Evolutionary conservation across 2,888 invertebrate genomes (phyloP).

Genomic region (Cyclophora albipunctata): DNA sequence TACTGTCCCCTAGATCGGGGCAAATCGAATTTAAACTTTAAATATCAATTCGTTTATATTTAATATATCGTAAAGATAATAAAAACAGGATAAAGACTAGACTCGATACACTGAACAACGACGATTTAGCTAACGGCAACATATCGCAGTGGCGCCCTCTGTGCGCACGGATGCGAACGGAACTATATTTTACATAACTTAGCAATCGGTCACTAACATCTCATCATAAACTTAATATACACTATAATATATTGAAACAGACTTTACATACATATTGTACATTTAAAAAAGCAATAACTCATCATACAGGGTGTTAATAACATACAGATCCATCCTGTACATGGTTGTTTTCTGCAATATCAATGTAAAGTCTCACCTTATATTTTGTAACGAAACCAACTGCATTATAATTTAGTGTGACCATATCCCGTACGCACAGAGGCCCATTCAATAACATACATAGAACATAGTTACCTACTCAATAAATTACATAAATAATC

Average conservation of each 20-base stretch:
- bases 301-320: too few species aligned
- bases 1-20: slow-evolving; percentile 48
- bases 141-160: slow-evolving; percentile 42
- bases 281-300: too few species aligned
- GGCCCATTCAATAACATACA: slow-evolving; percentile 31
- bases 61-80: slow-evolving; percentile 66
- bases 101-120: slow-evolving; percentile 74
- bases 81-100: slow-evolving; percentile 75
- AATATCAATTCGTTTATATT: slow-evolving; percentile 72
- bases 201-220: background rate
- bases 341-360: too few species aligned
- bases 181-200: background rate
- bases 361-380: too few species aligned
- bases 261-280: too few species aligned
- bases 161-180: slow-evolving; percentile 26
- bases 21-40: slow-evolving; percentile 60
- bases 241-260: too few species aligned
- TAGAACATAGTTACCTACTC: slow-evolving; percentile 59
- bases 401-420: too few species aligned
- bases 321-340: background rate
- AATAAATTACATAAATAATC: slow-evolving; percentile 74
- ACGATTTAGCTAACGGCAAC: slow-evolving; percentile 66
- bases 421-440: slow-evolving; percentile 27
- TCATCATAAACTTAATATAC: too few species aligned
- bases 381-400: too few species aligned